A percentile compares a stretch with the other conserved stretches of the same genome.
Evolutionary conservation across 2,113 vertebrate species (phyloP).

Genomic region (Hippocampus zosterae): DNA sequence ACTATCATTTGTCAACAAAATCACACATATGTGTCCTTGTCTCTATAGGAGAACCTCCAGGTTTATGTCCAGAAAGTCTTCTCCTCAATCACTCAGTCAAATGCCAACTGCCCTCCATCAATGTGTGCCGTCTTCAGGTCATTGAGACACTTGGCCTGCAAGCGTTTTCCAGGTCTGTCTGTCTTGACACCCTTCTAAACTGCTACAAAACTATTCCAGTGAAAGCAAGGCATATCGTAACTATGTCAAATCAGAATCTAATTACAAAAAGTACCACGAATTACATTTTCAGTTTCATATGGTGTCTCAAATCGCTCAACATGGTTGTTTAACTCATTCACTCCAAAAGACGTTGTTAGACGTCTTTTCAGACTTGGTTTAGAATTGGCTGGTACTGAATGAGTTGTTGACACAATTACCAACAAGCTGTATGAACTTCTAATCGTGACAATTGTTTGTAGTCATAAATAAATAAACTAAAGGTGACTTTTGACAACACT

Average conservation of each 20-base stretch:
- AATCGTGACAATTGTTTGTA: neutral
- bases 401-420: neutral
- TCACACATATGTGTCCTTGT: slow-evolving; percentile 1
- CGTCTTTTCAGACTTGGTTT: too few species aligned
- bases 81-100: slow-evolving; percentile 89
- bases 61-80: slow-evolving; percentile 96
- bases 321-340: neutral
- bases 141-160: slow-evolving; percentile 86
- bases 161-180: slow-evolving; percentile 83
- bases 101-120: slow-evolving; percentile 91
- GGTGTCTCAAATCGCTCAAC: neutral
- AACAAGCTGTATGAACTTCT: neutral
- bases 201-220: neutral
- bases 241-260: neutral
- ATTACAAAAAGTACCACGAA: neutral
- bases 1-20: neutral
- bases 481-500: neutral
- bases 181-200: neutral
- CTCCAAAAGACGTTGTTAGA: too few species aligned
- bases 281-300: neutral
- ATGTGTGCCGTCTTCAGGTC: slow-evolving; percentile 97
- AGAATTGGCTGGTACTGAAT: too few species aligned
- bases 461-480: neutral
- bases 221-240: neutral
- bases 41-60: slow-evolving; percentile 88